Conservation (phyloP, 2,113 vertebrate genomes). For the Numenius arquata region DNA sequence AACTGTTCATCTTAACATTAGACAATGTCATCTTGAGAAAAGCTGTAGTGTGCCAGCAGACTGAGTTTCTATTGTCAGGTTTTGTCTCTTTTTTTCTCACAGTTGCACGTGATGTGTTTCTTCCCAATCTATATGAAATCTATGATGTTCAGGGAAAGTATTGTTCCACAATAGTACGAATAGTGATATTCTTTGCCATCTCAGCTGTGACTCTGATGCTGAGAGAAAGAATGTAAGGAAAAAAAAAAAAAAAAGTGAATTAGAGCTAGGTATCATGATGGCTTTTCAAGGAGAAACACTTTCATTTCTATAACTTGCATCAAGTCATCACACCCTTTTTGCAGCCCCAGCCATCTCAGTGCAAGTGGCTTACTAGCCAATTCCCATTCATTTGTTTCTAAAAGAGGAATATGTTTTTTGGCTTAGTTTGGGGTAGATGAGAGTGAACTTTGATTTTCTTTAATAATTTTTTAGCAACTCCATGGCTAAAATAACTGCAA, state of each 20-base stretch:
- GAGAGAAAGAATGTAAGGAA: neutral
- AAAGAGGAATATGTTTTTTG: neutral
- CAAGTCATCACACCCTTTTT: neutral
- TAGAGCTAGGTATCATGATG: neutral
- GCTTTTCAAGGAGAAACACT: neutral
- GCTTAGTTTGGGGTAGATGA: neutral
- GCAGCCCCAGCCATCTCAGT: neutral
- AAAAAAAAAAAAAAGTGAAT: neutral
- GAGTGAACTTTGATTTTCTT: conserved; percentile 39
- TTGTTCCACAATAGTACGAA: neutral
- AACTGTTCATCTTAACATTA: neutral
- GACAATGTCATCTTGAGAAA: neutral
- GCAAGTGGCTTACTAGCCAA: neutral
- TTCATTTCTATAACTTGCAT: neutral
- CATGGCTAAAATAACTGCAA: conserved; percentile 43
- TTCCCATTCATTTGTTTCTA: conserved; percentile 20
- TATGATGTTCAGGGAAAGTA: neutral
- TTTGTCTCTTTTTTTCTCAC: neutral
- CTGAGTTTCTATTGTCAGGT: neutral
- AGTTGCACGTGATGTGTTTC: neutral
- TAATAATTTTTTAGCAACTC: conserved; percentile 57
- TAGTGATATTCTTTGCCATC: neutral
- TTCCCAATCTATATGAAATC: neutral
- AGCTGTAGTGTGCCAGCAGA: neutral
- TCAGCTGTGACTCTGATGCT: neutral